Conservation (phyloP, 2,797 vertebrate species). For the Dromococcyx pavoninus region DNA sequence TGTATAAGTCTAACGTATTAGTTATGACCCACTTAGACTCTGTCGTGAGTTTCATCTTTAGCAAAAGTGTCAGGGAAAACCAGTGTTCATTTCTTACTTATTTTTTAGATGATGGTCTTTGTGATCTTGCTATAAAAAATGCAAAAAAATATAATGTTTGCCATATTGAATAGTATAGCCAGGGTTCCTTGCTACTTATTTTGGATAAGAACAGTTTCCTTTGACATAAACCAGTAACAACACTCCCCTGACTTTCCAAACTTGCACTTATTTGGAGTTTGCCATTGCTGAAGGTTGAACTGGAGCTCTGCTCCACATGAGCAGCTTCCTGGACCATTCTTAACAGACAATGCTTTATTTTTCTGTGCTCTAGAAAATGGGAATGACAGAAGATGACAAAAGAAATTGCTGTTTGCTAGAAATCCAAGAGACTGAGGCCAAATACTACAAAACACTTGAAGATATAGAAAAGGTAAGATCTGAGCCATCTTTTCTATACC, state of each 20-base stretch:
- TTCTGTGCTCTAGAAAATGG: slow-evolving; percentile 87
- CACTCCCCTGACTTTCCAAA: neutral
- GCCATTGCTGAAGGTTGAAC: neutral
- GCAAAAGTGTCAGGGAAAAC: neutral
- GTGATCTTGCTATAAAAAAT: neutral
- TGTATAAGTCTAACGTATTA: neutral
- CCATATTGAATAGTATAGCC: neutral
- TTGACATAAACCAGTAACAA: neutral
- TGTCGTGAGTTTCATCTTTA: neutral
- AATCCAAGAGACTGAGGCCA: slow-evolving; percentile 96
- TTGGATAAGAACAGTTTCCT: neutral
- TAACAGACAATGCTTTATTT: neutral
- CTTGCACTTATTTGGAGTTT: neutral
- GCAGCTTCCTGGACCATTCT: neutral
- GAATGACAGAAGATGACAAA: slow-evolving; percentile 98
- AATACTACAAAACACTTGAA: slow-evolving; percentile 97
- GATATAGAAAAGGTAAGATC: slow-evolving; percentile 90
- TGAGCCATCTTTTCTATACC: neutral
- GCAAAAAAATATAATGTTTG: neutral
- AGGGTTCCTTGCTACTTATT: neutral
- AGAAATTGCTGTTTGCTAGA: slow-evolving; percentile 95
- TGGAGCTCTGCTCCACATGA: neutral
- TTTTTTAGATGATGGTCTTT: neutral
- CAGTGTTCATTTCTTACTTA: neutral
- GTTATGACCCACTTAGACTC: neutral